Conservation (phyloP, 2,888 invertebrate species). For the Netelia melanura region DNA sequence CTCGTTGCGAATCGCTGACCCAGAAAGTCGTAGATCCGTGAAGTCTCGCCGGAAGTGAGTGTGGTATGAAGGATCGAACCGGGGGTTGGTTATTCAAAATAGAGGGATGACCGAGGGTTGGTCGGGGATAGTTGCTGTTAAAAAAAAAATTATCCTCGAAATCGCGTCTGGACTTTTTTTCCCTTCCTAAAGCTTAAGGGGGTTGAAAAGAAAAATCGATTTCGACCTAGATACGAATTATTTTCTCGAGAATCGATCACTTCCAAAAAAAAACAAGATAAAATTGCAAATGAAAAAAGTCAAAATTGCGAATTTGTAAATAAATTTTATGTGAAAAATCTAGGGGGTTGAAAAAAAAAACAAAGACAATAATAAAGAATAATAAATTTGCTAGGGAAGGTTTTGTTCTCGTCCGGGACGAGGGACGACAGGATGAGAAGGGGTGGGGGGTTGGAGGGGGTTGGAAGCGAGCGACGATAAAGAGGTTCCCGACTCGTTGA, state of each 20-base stretch:
- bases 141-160: too few relatives aligned
- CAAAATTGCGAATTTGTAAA: too few relatives aligned
- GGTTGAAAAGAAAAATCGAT: too few relatives aligned
- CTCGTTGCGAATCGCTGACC: background rate
- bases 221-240: background rate
- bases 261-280: background rate
- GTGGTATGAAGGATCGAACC: background rate
- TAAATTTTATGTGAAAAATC: background rate
- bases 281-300: background rate
- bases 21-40: slow-evolving; percentile 38
- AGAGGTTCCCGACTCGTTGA: slow-evolving; percentile 34
- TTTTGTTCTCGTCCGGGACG: background rate
- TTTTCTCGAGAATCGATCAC: background rate
- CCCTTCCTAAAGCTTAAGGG: too few relatives aligned
- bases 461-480: slow-evolving; percentile 37
- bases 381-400: slow-evolving; percentile 30
- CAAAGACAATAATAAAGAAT: background rate
- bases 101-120: too few relatives aligned
- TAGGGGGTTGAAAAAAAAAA: background rate
- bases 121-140: too few relatives aligned
- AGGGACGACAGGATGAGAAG: slow-evolving; percentile 10
- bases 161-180: too few relatives aligned
- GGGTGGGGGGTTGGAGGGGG: slow-evolving; percentile 29
- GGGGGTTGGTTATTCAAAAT: background rate
- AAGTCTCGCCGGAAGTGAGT: slow-evolving; percentile 26